Evolutionary conservation across 2,113 vertebrate genomes (phyloP).

Genomic region (Megaptera novaeangliae): DNA sequence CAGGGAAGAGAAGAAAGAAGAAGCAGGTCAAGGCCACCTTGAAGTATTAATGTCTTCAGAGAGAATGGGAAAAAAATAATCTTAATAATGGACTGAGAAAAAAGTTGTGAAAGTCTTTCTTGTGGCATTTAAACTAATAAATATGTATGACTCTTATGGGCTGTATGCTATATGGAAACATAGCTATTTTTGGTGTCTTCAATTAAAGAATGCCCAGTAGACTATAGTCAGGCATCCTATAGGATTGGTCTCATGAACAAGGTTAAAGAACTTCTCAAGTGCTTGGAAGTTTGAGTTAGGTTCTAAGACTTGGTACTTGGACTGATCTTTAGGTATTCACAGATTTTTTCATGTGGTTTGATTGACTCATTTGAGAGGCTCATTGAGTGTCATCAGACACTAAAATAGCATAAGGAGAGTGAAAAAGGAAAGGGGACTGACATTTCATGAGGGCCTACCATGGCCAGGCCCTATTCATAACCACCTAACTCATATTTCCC

Average conservation of each 20-base stretch:
- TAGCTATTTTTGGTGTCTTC: constrained; percentile 55
- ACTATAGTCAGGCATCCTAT: constrained; percentile 12
- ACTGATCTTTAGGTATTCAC: neutral
- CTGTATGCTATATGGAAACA: constrained; percentile 24
- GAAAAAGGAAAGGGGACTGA: neutral
- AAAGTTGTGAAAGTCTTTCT: constrained; percentile 57
- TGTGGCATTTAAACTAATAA: constrained; percentile 69
- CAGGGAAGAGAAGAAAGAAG: neutral
- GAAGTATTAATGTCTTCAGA: constrained; percentile 52
- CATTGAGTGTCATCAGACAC: neutral
- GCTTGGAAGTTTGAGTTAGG: neutral
- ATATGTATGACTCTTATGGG: constrained; percentile 58
- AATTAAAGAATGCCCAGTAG: constrained; percentile 54
- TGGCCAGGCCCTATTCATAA: neutral
- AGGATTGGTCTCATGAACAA: neutral
- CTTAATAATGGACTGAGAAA: constrained; percentile 42
- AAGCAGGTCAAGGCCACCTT: constrained; percentile 53
- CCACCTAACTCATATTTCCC: neutral
- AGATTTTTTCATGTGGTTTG: neutral
- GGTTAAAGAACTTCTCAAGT: neutral
- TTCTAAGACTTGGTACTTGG: neutral
- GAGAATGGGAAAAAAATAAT: neutral
- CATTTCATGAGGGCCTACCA: neutral
- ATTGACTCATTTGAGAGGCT: neutral
- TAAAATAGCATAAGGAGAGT: neutral